phyloP scores from a whole-genome alignment of 2,113 vertebrate genomes.

The Neolamprologus kungweensis region DNA sequence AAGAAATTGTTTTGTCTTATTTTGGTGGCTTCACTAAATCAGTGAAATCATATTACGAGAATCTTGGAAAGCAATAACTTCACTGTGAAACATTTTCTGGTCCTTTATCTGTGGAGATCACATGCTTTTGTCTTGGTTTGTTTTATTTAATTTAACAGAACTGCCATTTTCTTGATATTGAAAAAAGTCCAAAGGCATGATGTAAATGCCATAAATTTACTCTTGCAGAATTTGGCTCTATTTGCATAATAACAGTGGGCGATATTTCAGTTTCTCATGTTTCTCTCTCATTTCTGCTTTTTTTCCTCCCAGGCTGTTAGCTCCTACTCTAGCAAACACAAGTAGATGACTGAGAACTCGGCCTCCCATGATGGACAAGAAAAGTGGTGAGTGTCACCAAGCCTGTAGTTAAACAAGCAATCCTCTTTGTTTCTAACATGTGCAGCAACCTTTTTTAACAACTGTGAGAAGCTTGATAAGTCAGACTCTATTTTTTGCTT shows the following conservation, averaged over 20 bases:
- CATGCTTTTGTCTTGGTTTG: background rate
- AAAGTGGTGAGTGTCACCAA: constrained; percentile 75
- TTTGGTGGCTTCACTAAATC: background rate
- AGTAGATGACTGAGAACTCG: constrained; percentile 69
- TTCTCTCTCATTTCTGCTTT: constrained; percentile 12
- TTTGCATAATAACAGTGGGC: background rate
- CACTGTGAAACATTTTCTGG: background rate
- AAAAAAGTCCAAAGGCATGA: background rate
- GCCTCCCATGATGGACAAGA: constrained; percentile 83
- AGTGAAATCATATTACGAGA: background rate
- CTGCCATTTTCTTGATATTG: background rate
- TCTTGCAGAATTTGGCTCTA: background rate
- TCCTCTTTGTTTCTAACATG: background rate
- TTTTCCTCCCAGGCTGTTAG: constrained; percentile 45
- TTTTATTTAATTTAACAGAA: background rate
- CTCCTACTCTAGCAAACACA: constrained; percentile 50
- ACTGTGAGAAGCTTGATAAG: background rate
- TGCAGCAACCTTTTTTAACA: background rate
- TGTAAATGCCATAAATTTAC: background rate
- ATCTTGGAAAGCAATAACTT: background rate
- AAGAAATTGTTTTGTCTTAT: background rate
- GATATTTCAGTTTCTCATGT: background rate
- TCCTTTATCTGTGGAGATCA: background rate
- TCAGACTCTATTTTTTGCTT: background rate
- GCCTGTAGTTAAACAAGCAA: background rate